phyloP scores from a whole-genome alignment of 2,113 vertebrate genomes.

The Pardalotus punctatus region DNA sequence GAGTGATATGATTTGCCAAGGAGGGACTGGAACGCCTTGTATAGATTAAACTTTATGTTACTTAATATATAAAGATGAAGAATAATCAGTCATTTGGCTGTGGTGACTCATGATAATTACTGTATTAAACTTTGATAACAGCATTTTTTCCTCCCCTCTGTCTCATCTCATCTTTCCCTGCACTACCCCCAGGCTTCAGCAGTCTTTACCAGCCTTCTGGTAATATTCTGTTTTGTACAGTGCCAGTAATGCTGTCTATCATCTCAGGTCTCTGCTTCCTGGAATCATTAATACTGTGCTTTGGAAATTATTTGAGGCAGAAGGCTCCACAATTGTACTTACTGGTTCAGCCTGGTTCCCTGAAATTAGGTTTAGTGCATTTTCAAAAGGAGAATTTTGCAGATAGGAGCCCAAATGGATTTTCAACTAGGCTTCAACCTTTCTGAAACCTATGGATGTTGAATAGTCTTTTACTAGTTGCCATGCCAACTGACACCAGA shows the following conservation, averaged over 20 bases:
- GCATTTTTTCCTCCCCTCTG: background rate
- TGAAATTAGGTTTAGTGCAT: conserved; percentile 71
- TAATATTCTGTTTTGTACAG: conserved; percentile 54
- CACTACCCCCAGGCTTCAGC: background rate
- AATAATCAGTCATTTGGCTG: conserved; percentile 3
- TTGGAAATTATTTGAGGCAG: conserved; percentile 74
- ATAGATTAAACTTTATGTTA: background rate
- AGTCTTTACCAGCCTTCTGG: conserved; percentile 42
- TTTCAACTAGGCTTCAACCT: conserved; percentile 96
- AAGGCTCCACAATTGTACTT: conserved; percentile 64
- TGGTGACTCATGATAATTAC: conserved; percentile 45
- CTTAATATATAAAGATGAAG: background rate
- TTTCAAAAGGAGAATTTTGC: conserved; percentile 77
- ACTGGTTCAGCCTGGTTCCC: conserved; percentile 60
- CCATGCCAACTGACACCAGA: conserved; percentile 96
- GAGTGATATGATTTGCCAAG: background rate
- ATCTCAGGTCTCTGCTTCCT: conserved; percentile 61
- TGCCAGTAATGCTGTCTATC: conserved; percentile 60
- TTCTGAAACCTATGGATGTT: conserved; percentile 89
- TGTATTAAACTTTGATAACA: conserved; percentile 57
- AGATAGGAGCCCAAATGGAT: conserved; percentile 96
- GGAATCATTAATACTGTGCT: conserved; percentile 73
- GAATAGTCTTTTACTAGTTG: conserved; percentile 96
- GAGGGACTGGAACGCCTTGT: background rate
- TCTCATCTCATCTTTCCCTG: conserved; percentile 2